phyloP scores from a whole-genome alignment of 2,888 invertebrate species.

The Tenthredo distinguenda region DNA sequence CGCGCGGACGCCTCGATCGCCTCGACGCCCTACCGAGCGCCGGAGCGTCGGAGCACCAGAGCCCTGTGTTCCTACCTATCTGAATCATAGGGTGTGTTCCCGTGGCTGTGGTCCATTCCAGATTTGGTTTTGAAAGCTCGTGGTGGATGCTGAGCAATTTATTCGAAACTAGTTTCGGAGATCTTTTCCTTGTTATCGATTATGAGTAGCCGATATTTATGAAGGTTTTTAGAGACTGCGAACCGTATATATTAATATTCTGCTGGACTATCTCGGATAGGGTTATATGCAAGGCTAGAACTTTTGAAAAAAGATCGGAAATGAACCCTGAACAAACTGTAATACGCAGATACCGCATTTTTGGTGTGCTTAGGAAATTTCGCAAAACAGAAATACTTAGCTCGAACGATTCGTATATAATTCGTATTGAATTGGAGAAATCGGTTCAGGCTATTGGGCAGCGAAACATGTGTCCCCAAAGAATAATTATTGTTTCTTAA shows the following conservation, averaged over 20 bases:
- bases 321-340: neutral
- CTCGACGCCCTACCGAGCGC: slow-evolving; percentile 54
- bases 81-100: slow-evolving; percentile 24
- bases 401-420: neutral
- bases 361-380: neutral
- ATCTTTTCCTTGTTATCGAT: neutral
- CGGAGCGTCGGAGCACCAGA: slow-evolving; percentile 47
- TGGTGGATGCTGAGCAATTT: neutral
- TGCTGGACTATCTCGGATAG: neutral
- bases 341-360: neutral
- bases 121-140: neutral
- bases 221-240: neutral
- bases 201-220: neutral
- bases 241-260: neutral
- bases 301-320: neutral
- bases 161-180: neutral
- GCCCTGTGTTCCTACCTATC: slow-evolving; percentile 42
- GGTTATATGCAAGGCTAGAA: neutral
- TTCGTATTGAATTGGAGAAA: neutral
- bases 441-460: neutral
- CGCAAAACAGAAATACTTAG: neutral
- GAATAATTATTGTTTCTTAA: neutral
- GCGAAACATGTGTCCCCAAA: neutral
- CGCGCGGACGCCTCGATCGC: slow-evolving; percentile 54
- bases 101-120: slow-evolving; percentile 24